A percentile compares a stretch with the other conserved stretches of the same genome.
Conservation (phyloP, 2,888 invertebrate species). For the Drosophila mimetica region DNA sequence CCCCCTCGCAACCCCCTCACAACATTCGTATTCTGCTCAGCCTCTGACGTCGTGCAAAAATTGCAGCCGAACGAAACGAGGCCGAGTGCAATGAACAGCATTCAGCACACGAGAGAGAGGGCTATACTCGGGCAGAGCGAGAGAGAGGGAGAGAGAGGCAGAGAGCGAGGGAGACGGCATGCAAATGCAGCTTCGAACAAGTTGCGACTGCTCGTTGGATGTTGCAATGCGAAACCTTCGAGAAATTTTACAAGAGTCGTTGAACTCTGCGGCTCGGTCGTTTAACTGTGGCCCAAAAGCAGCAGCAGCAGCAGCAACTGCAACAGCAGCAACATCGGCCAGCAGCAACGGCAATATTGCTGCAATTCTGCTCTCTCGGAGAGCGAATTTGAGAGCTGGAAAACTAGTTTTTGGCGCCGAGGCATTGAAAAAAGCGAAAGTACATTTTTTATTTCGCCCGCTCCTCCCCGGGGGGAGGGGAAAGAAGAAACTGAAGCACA, state of each 20-base stretch:
- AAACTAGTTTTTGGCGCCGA: constrained; percentile 77
- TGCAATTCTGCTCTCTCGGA: constrained; percentile 51
- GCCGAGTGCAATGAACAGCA: constrained; percentile 84
- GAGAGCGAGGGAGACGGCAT: constrained; percentile 28
- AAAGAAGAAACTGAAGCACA: too few relatives aligned
- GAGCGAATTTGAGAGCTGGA: constrained; percentile 48
- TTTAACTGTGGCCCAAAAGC: constrained; percentile 66
- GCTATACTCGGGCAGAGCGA: not conserved
- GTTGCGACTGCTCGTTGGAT: constrained; percentile 58
- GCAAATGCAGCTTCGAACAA: constrained; percentile 72
- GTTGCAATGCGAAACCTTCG: constrained; percentile 83
- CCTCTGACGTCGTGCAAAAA: constrained; percentile 68
- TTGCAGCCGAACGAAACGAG: constrained; percentile 65
- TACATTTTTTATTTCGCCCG: constrained; percentile 71
- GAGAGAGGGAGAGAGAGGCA: not conserved
- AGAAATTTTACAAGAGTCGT: constrained; percentile 82
- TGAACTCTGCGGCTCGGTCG: constrained; percentile 73
- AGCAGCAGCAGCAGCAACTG: constrained; percentile 26
- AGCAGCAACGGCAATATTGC: constrained; percentile 46
- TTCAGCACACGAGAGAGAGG: constrained; percentile 69
- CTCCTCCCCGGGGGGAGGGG: not conserved
- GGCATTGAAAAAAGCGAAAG: constrained; percentile 85
- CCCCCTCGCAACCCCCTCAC: not conserved
- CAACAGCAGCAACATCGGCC: constrained; percentile 37
- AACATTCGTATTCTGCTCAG: constrained; percentile 18